Evolutionary conservation across 2,888 invertebrate species (phyloP).

Genomic region (Psylliodes chrysocephalus): DNA sequence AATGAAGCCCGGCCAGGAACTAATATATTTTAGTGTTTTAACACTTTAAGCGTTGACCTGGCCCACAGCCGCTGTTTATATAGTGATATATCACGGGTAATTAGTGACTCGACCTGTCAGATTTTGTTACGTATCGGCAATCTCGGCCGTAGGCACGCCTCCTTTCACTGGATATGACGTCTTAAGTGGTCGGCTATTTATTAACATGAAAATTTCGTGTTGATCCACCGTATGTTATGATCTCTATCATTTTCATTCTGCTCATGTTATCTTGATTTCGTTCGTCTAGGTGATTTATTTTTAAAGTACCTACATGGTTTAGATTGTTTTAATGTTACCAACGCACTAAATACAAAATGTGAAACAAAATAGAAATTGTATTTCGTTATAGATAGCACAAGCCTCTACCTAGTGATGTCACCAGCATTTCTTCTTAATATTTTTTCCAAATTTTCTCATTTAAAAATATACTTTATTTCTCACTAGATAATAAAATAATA

Average conservation of each 20-base stretch:
- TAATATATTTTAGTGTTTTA: constrained; percentile 64
- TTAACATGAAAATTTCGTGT: constrained; percentile 55
- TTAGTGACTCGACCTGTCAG: constrained; percentile 62
- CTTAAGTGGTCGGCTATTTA: constrained; percentile 60
- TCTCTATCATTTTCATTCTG: constrained; percentile 58
- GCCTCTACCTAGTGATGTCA: no score
- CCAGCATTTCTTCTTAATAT: no score
- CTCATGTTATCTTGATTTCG: constrained; percentile 53
- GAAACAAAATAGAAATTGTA: no score
- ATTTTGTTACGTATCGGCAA: constrained; percentile 62
- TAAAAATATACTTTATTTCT: no score
- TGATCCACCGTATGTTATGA: constrained; percentile 57
- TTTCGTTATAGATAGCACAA: no score
- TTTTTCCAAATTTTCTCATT: no score
- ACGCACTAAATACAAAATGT: no score
- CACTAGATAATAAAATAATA: no score
- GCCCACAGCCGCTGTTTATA: constrained; percentile 62
- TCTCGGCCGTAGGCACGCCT: constrained; percentile 57
- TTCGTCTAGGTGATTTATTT: constrained; percentile 53
- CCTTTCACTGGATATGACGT: constrained; percentile 58
- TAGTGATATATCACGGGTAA: constrained; percentile 64
- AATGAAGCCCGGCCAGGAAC: constrained; percentile 59
- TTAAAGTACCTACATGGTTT: constrained; percentile 36
- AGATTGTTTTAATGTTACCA: no score
- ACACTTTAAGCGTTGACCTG: constrained; percentile 61